phyloP scores from a whole-genome alignment of 2,113 vertebrate species.

The Uropsilus gracilis region DNA sequence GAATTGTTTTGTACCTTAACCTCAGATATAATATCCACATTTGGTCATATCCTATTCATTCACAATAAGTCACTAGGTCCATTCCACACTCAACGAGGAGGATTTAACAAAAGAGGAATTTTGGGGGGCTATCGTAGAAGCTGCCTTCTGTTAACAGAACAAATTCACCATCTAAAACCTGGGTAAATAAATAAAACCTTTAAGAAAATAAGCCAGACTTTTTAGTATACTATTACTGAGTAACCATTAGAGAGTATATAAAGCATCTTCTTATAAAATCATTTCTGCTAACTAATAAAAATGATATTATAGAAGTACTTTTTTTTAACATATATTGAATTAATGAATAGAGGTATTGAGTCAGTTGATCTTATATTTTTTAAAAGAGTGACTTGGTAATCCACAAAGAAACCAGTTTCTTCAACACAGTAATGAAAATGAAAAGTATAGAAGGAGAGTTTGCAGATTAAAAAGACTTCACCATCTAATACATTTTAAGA shows the following conservation, averaged over 20 bases:
- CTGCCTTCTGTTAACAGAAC: not conserved
- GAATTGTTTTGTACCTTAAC: not conserved
- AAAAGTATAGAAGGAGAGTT: not conserved
- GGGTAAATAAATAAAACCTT: not conserved
- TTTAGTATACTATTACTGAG: not conserved
- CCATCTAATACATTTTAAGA: not conserved
- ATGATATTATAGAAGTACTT: not conserved
- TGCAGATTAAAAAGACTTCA: not conserved
- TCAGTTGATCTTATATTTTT: not conserved
- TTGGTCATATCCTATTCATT: not conserved
- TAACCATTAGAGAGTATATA: not conserved
- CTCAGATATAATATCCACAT: not conserved
- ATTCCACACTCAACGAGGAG: not conserved
- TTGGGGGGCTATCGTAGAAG: not conserved
- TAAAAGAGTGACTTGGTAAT: not conserved
- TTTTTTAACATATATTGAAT: not conserved
- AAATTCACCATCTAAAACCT: not conserved
- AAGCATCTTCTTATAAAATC: not conserved
- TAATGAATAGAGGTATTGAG: not conserved
- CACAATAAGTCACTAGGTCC: not conserved
- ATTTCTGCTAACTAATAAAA: not conserved
- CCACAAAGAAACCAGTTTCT: not conserved
- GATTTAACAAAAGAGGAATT: not conserved
- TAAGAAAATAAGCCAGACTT: not conserved
- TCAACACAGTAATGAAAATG: not conserved